Conservation (phyloP, 2,888 invertebrate species). For the Nemotelus pantherinus region DNA sequence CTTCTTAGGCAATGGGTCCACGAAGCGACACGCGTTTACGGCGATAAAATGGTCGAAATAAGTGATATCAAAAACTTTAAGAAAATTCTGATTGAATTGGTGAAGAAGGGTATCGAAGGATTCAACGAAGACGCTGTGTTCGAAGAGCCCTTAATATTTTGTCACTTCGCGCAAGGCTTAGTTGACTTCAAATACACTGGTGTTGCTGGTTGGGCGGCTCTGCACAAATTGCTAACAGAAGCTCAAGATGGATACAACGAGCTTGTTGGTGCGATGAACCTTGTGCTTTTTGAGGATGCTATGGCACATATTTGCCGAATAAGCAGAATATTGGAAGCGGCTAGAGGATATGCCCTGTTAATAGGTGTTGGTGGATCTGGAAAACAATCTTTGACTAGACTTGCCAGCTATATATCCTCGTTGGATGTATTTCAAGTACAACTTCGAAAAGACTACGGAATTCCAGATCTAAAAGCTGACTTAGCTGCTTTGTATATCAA, state of each 20-base stretch:
- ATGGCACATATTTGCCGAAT: conserved; percentile 93
- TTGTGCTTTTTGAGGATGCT: conserved; percentile 94
- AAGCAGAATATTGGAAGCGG: conserved; percentile 90
- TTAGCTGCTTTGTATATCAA: conserved; percentile 83
- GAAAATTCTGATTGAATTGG: conserved; percentile 77
- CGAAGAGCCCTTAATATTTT: conserved; percentile 83
- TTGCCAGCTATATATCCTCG: conserved; percentile 89
- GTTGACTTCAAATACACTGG: conserved; percentile 92
- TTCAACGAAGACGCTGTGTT: conserved; percentile 78
- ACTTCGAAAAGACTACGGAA: conserved; percentile 86
- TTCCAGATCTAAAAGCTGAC: conserved; percentile 81
- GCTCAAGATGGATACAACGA: conserved; percentile 89
- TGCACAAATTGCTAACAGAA: conserved; percentile 80
- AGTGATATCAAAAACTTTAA: conserved; percentile 77
- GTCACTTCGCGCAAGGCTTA: conserved; percentile 91
- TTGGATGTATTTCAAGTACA: conserved; percentile 94
- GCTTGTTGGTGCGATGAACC: conserved; percentile 88
- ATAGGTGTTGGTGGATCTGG: conserved; percentile 96
- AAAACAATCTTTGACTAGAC: conserved; percentile 88
- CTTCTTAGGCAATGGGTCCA: conserved; percentile 88
- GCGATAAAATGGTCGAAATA: conserved; percentile 89
- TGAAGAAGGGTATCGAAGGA: conserved; percentile 81
- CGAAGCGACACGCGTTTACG: conserved; percentile 89
- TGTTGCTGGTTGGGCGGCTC: conserved; percentile 74
- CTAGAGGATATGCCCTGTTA: conserved; percentile 89